Evolutionary conservation across 2,888 invertebrate genomes (phyloP).

Genomic region (Branchipolynoe longqiensis): DNA sequence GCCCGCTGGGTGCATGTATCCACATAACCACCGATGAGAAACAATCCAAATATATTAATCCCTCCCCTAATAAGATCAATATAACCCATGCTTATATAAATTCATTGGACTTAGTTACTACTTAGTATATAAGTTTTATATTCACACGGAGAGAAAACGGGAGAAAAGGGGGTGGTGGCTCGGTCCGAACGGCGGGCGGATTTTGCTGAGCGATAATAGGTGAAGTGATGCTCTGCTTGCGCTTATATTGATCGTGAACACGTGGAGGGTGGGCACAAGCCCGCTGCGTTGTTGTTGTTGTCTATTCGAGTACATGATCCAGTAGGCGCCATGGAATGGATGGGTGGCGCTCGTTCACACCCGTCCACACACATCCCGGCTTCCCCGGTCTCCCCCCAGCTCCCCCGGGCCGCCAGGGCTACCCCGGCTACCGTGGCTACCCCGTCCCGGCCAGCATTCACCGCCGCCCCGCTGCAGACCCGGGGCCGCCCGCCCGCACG

Average conservation of each 20-base stretch:
- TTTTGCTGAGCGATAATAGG: conserved; percentile 36
- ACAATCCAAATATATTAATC: background rate
- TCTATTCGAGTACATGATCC: background rate
- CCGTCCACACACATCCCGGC: background rate
- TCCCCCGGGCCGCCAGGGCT: background rate
- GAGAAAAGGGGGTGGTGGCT: no score
- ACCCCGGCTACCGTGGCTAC: no score
- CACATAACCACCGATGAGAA: background rate
- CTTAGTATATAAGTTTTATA: no score
- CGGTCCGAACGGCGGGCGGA: background rate
- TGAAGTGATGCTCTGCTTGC: no score
- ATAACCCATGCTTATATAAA: no score
- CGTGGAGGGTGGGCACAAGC: background rate
- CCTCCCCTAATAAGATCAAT: no score
- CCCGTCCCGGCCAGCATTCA: no score
- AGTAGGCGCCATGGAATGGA: background rate
- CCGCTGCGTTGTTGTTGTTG: conserved; percentile 19
- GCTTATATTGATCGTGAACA: background rate
- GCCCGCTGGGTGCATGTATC: background rate
- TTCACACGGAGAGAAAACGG: no score
- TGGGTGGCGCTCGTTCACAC: background rate
- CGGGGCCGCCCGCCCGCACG: conserved; percentile 3
- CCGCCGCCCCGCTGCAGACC: no score
- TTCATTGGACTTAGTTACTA: no score
- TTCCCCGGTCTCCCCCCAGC: background rate